Percentiles rank a stretch among this genome's conserved stretches.
These are phyloP conservation scores for Leptoteleia sp. DNA, from an alignment of 1,140 invertebrate species.

Conservation along the genomic window DNA sequence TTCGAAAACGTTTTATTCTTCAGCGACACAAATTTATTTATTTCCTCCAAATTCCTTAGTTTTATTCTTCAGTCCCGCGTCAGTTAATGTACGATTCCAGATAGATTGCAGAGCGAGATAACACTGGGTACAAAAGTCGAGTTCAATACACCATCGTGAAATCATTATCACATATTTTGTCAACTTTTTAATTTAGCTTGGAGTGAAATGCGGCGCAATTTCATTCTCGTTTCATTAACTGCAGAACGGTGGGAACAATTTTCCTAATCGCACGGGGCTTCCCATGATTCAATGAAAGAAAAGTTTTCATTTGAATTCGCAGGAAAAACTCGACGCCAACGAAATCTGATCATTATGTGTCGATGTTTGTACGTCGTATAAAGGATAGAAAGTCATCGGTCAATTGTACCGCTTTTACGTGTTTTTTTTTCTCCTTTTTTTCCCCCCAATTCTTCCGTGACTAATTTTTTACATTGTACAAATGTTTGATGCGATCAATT, in stretches of 20 bases:
- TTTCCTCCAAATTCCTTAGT: too few species aligned
- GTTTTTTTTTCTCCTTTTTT: slow-evolving; percentile 42
- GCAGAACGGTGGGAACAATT: slow-evolving; percentile 33
- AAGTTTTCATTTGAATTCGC: slow-evolving; percentile 16
- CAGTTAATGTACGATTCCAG: too few species aligned
- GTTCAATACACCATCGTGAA: slow-evolving; percentile 1
- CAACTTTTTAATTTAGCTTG: slow-evolving; percentile 36
- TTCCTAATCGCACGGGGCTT: slow-evolving; percentile 29
- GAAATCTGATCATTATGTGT: slow-evolving; percentile 55
- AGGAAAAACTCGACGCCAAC: slow-evolving; percentile 39
- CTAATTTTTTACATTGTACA: slow-evolving; percentile 45
- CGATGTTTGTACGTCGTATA: slow-evolving; percentile 51
- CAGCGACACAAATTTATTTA: too few species aligned
- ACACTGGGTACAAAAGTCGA: too few species aligned
- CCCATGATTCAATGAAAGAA: slow-evolving; percentile 42
- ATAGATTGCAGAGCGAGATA: background rate
- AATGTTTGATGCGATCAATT: slow-evolving; percentile 10
- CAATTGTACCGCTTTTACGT: slow-evolving; percentile 38
- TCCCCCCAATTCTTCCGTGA: too few species aligned
- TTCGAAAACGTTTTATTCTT: too few species aligned
- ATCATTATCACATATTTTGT: slow-evolving; percentile 30
- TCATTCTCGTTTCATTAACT: slow-evolving; percentile 53
- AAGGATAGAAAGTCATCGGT: slow-evolving; percentile 59
- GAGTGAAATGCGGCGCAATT: slow-evolving; percentile 22
- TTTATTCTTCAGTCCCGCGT: too few species aligned